Base-by-base conservation (phyloP, 2,113 vertebrate species). In the Cyanoderma ruficeps region DNA sequence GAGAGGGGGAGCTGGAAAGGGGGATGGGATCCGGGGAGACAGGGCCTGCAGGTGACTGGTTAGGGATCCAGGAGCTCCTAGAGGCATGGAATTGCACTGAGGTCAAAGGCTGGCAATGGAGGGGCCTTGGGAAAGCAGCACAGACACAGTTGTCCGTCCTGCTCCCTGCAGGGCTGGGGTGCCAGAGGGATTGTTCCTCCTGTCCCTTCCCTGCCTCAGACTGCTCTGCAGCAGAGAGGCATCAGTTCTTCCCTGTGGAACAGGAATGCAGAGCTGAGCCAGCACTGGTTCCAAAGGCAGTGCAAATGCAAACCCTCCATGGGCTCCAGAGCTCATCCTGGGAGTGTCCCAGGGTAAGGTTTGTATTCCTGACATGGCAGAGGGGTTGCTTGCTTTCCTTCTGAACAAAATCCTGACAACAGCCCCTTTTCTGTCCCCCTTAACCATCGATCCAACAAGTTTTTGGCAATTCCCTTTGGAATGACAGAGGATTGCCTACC, bases 91-190 rank as follows among this genome's bases (percentile, higher is more conserved):
- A 64, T 23, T 55, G 24, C 33, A 30, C 10, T 49, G 25, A 3
- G 8, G 11, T 81, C 56, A 59, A 31, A 41, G 19, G 37, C 13
- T n/a, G 27, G 60, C 15, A 84, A 24, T 22, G 24, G 27, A 59
- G 44, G 13, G 10, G 3, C 39, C 6, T 57, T 52, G 60, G 69
- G 28, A 75, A 81, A 88, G 53, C 64, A 41, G 33, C 8, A 30
- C 1, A 1, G 1, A 3, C 25, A 39, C 30, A n/a, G 3, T 15
- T 37, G 22, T 39, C 68, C 56, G 31, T 55, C 23, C 9, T 11
- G 30, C 28, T 91, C 18, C 16, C 23, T 44, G 44, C n/a, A 35
- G 7, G 8, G 28, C 24, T 59, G 37, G 12, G 10, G 37, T 35
- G 30, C 9, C n/a, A 50, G 41, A 68, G 49, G 39, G 8, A 23